Percentiles rank a stretch among this genome's conserved stretches.
These are phyloP conservation scores for Nothocercus nigrocapillus DNA, from an alignment of 2,113 vertebrate species.

Conservation along the genomic window DNA sequence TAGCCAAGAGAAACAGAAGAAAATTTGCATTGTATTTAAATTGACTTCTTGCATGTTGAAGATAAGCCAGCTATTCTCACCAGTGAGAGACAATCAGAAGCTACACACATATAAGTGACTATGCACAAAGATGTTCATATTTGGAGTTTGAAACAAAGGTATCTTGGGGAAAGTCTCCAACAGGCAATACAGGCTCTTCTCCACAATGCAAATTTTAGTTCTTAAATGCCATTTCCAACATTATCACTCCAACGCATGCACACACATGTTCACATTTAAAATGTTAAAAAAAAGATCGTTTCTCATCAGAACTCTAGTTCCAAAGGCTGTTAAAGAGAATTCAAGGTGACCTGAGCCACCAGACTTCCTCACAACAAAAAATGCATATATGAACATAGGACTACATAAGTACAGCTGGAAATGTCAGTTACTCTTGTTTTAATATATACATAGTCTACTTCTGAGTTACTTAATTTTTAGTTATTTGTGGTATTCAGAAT, in stretches of 20 bases:
- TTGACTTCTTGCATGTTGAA: not conserved
- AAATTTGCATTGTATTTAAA: constrained; percentile 7
- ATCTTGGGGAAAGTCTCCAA: not conserved
- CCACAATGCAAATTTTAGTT: not conserved
- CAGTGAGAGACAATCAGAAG: not conserved
- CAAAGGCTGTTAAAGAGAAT: not conserved
- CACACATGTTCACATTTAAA: not conserved
- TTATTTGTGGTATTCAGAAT: not conserved
- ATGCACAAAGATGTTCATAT: not conserved
- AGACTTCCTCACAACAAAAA: not conserved
- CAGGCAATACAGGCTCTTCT: not conserved
- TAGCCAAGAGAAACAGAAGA: constrained; percentile 29
- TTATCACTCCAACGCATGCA: not conserved
- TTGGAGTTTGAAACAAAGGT: not conserved
- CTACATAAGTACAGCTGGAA: not conserved
- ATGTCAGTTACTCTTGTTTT: not conserved
- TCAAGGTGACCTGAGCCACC: not conserved
- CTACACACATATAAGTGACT: not conserved
- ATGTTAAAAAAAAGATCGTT: fast-evolving
- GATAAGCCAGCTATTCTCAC: constrained; percentile 22
- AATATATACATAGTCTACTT: not conserved
- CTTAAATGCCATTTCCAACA: not conserved
- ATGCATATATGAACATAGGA: not conserved
- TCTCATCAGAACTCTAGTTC: not conserved
- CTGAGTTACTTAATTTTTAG: constrained; percentile 7